Percentiles rank a stretch among this genome's conserved stretches.
phyloP scores from a whole-genome alignment of 2,888 invertebrate species.

The Cosmorhoe ocellata region DNA sequence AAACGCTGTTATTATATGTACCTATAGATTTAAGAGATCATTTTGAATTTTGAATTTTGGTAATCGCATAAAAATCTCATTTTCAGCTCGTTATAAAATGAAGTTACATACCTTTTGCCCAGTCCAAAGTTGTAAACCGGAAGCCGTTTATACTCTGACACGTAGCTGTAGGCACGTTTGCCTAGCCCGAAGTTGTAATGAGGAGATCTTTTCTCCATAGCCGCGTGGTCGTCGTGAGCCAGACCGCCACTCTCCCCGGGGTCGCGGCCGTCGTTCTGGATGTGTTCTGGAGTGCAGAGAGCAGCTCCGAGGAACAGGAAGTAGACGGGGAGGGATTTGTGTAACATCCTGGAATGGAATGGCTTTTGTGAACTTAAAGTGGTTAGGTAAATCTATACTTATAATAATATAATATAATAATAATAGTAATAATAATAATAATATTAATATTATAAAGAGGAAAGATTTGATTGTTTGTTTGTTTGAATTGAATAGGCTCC shows the following conservation, averaged over 20 bases:
- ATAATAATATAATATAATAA: too few relatives aligned
- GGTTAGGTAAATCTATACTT: too few relatives aligned
- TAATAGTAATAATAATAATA: too few relatives aligned
- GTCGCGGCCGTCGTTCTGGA: constrained; percentile 51
- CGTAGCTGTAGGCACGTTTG: constrained; percentile 83
- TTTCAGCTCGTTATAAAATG: too few relatives aligned
- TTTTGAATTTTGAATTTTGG: too few relatives aligned
- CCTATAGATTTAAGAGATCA: too few relatives aligned
- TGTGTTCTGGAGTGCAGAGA: constrained; percentile 62
- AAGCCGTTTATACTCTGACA: constrained; percentile 84
- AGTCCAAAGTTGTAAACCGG: constrained; percentile 83
- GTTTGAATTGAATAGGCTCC: too few relatives aligned
- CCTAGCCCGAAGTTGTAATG: constrained; percentile 81
- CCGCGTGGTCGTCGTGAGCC: constrained; percentile 37
- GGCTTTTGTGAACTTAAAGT: too few relatives aligned
- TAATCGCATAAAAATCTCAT: too few relatives aligned
- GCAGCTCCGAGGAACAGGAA: constrained; percentile 60
- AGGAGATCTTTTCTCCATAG: constrained; percentile 71
- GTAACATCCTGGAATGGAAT: constrained; percentile 68
- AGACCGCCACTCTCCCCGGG: constrained; percentile 37
- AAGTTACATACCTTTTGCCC: constrained; percentile 72
- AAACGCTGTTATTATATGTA: too few relatives aligned
- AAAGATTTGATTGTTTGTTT: too few relatives aligned
- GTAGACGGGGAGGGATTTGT: constrained; percentile 55
- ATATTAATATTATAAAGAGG: too few relatives aligned